These are phyloP conservation scores for Leucoma salicis DNA, from an alignment of 2,888 invertebrate genomes.

Conservation along the genomic window DNA sequence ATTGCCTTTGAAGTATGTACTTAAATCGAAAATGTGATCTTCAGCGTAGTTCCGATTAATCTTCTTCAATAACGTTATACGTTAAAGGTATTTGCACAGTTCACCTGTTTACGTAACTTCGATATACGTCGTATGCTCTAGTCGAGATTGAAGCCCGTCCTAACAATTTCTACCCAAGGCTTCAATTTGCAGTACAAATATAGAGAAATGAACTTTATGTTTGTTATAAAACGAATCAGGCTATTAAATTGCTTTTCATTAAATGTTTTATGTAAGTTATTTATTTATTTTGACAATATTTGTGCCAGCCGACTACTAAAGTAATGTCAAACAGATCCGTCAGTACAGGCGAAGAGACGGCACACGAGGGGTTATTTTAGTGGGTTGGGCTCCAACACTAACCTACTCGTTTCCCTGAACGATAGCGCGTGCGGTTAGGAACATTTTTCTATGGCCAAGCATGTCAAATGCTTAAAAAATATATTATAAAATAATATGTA, in stretches of 20 bases:
- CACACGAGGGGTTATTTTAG: no score
- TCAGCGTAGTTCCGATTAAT: background rate
- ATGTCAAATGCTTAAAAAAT: no score
- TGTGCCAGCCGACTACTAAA: no score
- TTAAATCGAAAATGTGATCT: background rate
- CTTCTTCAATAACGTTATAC: background rate
- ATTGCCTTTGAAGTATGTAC: background rate
- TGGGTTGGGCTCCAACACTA: no score
- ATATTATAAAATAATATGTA: no score
- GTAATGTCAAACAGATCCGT: no score
- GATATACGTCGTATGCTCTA: constrained; percentile 5
- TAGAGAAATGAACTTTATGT: background rate
- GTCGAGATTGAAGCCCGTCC: constrained; percentile 6
- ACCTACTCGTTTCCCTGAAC: no score
- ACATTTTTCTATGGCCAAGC: no score
- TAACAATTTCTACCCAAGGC: constrained; percentile 4
- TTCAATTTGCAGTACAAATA: background rate
- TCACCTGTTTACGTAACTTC: background rate
- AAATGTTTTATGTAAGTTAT: no score
- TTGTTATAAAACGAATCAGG: background rate
- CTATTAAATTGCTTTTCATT: background rate
- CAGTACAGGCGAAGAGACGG: no score
- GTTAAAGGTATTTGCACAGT: background rate
- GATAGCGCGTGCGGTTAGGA: no score
- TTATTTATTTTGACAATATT: no score